Percentiles rank a stretch among this genome's conserved stretches.
Conservation (phyloP, 2,797 vertebrate species). For the Betta splendens region DNA sequence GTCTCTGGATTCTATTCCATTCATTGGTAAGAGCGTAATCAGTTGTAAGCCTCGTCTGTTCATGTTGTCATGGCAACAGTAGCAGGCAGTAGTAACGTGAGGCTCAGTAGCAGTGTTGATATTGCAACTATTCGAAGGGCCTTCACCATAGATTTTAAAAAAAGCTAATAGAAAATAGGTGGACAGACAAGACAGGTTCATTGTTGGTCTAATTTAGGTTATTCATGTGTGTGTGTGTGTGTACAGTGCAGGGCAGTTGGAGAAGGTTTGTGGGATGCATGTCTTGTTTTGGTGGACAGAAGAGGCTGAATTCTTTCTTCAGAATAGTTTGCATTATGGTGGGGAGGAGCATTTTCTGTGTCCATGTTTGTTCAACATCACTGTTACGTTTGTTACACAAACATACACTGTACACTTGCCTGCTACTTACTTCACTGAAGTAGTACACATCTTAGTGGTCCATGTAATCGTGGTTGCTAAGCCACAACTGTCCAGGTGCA, state of each 20-base stretch:
- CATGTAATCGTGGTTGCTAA: slow-evolving; percentile 13
- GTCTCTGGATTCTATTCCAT: slow-evolving; percentile 96
- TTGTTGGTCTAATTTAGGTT: slow-evolving; percentile 29
- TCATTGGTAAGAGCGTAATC: slow-evolving; percentile 89
- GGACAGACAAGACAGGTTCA: slow-evolving; percentile 9
- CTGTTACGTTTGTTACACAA: no score
- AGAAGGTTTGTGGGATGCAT: slow-evolving; percentile 34
- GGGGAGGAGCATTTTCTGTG: slow-evolving; percentile 24
- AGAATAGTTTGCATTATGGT: slow-evolving; percentile 29
- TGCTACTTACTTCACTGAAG: no score
- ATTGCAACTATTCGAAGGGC: slow-evolving; percentile 23
- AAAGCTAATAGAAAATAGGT: slow-evolving; percentile 24
- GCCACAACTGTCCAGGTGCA: slow-evolving; percentile 58
- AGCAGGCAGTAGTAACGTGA: slow-evolving; percentile 43
- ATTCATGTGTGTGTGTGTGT: not conserved
- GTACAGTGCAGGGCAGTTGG: slow-evolving; percentile 17
- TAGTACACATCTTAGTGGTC: slow-evolving; percentile 1
- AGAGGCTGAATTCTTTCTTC: slow-evolving; percentile 39
- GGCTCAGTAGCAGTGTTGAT: slow-evolving; percentile 16
- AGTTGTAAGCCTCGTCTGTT: slow-evolving; percentile 21
- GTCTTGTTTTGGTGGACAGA: slow-evolving; percentile 34
- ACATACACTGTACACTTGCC: no score
- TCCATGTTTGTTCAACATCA: no score
- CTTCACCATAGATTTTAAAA: slow-evolving; percentile 14
- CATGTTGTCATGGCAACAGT: slow-evolving; percentile 69